Base-by-base conservation (phyloP, 2,888 invertebrate genomes). In the Parascotia fuliginaria region DNA sequence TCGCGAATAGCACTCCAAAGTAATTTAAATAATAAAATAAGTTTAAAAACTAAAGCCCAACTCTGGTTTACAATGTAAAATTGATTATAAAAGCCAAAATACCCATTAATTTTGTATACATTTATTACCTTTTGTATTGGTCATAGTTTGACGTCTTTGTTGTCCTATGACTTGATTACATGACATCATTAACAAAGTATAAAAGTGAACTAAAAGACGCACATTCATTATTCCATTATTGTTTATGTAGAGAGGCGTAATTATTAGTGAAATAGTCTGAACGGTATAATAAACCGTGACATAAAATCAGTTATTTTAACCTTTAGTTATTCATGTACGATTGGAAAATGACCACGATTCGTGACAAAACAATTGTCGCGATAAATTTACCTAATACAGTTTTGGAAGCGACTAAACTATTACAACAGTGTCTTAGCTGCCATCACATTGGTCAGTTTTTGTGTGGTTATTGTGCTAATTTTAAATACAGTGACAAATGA, bases 311-410 rank as follows among this genome's bases (percentile, higher is more conserved):
- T 54, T 60, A 49, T 47, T 49, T 32, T 52, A 37, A 46, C 42
- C 47, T 54, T 46, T 37, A 28, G 49, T 50, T 43, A 42, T 55
- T 60, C 31, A 49, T 43, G 50, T 55, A 49, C 45, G 60, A 66
- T 73, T 61, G 82, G 79, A 84, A 84, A 83, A 81, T 80, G 79
- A 77, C 76, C 66, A 66, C 28, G 58, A 55, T 60, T 85, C 89
- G 90, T 89, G 90, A 87, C 74, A 40, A 67, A 55, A 60, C 66
- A 78, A 83, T 90, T 89, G 70, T 75, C 89, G 83, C 82, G 49
- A 77, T 57, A 42, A 43, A 54, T 43, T 52, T 58, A 31, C 44
- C 56, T 43, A 44, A 41, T 34, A 53, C 38, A 24, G 40, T 51
- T 49, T 50, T 55, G 46, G 56, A 49, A 50, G 44, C 54, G 16